Evolutionary conservation across 2,797 vertebrate genomes (phyloP).

Genomic region (Melanotaenia pygmaea): DNA sequence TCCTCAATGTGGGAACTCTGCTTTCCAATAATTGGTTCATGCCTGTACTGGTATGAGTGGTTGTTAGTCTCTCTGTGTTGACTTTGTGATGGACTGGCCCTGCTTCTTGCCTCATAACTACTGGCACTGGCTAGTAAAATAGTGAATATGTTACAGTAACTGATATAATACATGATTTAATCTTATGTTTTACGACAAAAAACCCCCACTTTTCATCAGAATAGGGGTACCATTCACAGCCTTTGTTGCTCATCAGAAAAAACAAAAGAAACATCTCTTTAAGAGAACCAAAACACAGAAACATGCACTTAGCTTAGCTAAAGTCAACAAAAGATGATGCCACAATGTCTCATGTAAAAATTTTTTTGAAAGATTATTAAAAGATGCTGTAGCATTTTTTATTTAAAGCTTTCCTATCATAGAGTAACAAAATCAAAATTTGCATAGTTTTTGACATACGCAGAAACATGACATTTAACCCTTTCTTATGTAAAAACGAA

Average conservation of each 20-base stretch:
- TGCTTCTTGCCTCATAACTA: not conserved
- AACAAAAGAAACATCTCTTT: not conserved
- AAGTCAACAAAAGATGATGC: not conserved
- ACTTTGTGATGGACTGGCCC: not conserved
- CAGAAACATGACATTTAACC: not conserved
- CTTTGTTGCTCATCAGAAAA: not conserved
- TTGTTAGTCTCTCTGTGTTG: not conserved
- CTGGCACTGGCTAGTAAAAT: not conserved
- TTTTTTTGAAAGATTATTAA: not conserved
- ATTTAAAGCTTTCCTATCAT: constrained; percentile 11
- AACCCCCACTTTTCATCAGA: not conserved
- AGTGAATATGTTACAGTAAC: not conserved
- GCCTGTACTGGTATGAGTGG: not conserved
- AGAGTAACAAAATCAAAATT: constrained; percentile 22
- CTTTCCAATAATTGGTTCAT: not conserved
- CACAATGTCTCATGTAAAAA: constrained; percentile 2
- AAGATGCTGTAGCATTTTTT: constrained; percentile 15
- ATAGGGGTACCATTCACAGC: not conserved
- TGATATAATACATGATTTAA: not conserved
- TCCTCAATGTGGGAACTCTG: not conserved
- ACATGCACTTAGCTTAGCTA: constrained; percentile 29
- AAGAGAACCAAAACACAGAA: constrained; percentile 4
- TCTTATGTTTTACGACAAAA: not conserved
- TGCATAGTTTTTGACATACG: constrained; percentile 21
- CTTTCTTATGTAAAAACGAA: not conserved